Base-by-base conservation (phyloP, 1,140 invertebrate genomes). In the Brachionus paranguensis region DNA sequence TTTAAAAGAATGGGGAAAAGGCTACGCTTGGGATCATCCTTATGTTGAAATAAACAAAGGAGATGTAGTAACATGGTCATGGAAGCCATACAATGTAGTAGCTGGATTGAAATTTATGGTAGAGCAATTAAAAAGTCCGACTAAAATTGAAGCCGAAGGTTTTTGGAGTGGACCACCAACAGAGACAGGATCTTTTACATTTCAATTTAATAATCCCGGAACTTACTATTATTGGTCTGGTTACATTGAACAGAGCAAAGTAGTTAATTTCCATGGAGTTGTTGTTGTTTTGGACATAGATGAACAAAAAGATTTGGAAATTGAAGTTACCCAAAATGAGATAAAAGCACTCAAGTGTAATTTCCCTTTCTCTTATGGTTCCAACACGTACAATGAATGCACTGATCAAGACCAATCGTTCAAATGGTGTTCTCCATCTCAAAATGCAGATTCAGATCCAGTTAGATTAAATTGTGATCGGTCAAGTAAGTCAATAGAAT, bases 181-280 rank as follows among this genome's bases (percentile, higher is more conserved):
- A 14, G 8, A 41, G 37, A 45, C 33, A 85, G 78, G 87, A 10
- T 14, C 53, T 14, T 88, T 84, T 78, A 47, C 45, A 24, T 85
- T 86, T 78, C 85, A 85, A 50, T 87, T 88, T 83, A 86, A 85
- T 6, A 70, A 78, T 17, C 41, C 81, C 3, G 87, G 87, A 8
- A 86, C 76, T 11, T 88, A 85, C 76, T 86, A 86, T 81, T 87
- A 87, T 70, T 87, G 86, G 86, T 86, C 86, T 50, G 86, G 86
- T 14, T 85, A 50, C 53, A 84, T 87, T 3, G 87, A 88, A 68
- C 27, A 74, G 3, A 37, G 3, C 81, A 78, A 47, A 83, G 81
- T 41, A 84, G 68, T 86, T 11, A 85, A 74, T 53, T 85, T 86
- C 10, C 78, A 83, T 10, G 87, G 87, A 14, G 84, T 85, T 12